Evolutionary conservation across 2,113 vertebrate genomes (phyloP).

Genomic region (Xiphophorus maculatus): DNA sequence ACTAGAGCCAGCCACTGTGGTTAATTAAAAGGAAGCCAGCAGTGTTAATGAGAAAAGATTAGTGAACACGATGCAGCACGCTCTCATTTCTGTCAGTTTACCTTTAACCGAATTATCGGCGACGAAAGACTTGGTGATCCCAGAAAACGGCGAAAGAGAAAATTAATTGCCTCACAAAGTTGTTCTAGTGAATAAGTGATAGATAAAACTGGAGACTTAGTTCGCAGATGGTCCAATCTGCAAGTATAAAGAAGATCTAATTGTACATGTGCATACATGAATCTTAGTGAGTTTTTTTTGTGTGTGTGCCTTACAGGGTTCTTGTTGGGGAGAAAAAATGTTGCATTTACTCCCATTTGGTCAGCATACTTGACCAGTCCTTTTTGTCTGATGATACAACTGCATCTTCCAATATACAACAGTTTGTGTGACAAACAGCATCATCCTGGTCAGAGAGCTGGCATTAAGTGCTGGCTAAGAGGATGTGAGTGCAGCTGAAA

Average conservation of each 20-base stretch:
- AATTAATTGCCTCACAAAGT: conserved; percentile 14
- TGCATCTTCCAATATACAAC: neutral
- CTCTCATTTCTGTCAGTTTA: conserved; percentile 46
- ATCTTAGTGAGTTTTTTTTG: neutral
- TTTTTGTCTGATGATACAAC: neutral
- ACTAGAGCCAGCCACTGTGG: conserved; percentile 51
- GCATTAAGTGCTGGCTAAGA: neutral
- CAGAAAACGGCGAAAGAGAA: conserved; percentile 10
- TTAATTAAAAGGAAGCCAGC: conserved; percentile 67
- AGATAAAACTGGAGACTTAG: neutral
- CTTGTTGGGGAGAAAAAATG: neutral
- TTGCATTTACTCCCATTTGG: neutral
- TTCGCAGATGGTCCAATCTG: neutral
- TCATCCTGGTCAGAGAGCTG: neutral
- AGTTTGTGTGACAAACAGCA: neutral
- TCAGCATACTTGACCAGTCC: neutral
- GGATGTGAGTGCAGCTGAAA: conserved; percentile 21
- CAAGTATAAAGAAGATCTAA: neutral
- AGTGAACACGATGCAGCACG: conserved; percentile 25
- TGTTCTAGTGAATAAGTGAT: neutral
- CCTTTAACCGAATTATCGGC: conserved; percentile 56
- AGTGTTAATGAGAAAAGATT: conserved; percentile 59
- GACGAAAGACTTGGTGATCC: conserved; percentile 44
- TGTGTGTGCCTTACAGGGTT: neutral
- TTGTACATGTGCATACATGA: neutral